phyloP scores from a whole-genome alignment of 2,113 vertebrate genomes.

The Microcebus jonahi region DNA sequence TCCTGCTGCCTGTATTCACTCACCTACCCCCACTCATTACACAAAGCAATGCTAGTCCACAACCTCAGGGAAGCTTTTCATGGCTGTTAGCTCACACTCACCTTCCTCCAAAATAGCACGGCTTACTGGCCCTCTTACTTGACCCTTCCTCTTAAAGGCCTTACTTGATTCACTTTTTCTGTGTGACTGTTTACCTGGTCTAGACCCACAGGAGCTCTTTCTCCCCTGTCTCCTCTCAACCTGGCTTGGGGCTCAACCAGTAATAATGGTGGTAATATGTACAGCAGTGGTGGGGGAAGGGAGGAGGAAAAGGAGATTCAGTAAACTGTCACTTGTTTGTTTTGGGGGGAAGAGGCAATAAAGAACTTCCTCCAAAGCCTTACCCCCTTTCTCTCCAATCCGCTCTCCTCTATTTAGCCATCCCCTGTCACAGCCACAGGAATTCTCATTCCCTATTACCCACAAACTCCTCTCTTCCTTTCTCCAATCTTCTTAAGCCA shows the following conservation, averaged over 20 bases:
- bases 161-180: conserved; percentile 49
- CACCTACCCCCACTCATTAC: neutral
- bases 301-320: neutral
- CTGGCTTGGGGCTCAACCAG: neutral
- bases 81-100: conserved; percentile 1
- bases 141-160: neutral
- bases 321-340: neutral
- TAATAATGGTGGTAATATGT: neutral
- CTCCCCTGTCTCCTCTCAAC: neutral
- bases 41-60: neutral
- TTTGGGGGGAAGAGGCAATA: neutral
- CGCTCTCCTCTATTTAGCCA: neutral
- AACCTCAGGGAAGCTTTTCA: conserved; percentile 23
- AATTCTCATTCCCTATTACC: neutral
- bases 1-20: neutral
- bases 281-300: neutral
- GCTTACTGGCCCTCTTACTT: conserved; percentile 21
- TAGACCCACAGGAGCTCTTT: neutral
- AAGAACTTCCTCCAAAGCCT: neutral
- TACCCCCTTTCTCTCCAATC: neutral
- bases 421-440: neutral
- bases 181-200: neutral
- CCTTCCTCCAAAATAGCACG: conserved; percentile 52
- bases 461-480: neutral
- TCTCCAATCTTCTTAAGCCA: neutral